phyloP scores from a whole-genome alignment of 2,797 vertebrate species.

The Erethizon dorsatum region DNA sequence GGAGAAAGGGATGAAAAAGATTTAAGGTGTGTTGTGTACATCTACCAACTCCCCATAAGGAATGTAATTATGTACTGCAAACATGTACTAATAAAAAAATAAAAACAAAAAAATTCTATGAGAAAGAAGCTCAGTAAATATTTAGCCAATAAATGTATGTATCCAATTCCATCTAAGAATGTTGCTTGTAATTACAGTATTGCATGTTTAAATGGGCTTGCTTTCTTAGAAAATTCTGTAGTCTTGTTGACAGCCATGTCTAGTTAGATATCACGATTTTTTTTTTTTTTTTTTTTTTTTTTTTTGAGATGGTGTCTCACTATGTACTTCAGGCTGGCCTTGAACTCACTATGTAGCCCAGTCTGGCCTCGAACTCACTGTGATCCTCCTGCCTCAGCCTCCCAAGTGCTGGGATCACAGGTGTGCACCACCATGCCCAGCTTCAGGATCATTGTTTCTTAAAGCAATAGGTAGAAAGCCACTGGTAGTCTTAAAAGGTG shows the following conservation, averaged over 20 bases:
- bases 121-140: conserved; percentile 38
- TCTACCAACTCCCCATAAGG: not conserved
- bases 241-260: conserved; percentile 1
- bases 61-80: not conserved
- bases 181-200: conserved; percentile 54
- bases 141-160: conserved; percentile 61
- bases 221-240: conserved; percentile 57
- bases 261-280: not conserved
- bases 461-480: conserved; percentile 50
- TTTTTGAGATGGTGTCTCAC: not conserved
- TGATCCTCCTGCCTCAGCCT: not conserved
- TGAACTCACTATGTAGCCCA: not conserved
- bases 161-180: conserved; percentile 32
- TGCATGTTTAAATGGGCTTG: conserved; percentile 52
- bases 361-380: not conserved
- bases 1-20: not conserved
- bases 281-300: not conserved
- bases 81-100: not conserved
- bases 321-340: not conserved
- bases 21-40: not conserved
- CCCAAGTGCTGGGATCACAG: not conserved
- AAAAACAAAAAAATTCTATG: conserved; percentile 14
- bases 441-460: conserved; percentile 64
- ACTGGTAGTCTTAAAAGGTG: conserved; percentile 51
- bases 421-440: not conserved